Evolutionary conservation across 2,888 invertebrate species (phyloP).

Genomic region (Bellardia pandia): DNA sequence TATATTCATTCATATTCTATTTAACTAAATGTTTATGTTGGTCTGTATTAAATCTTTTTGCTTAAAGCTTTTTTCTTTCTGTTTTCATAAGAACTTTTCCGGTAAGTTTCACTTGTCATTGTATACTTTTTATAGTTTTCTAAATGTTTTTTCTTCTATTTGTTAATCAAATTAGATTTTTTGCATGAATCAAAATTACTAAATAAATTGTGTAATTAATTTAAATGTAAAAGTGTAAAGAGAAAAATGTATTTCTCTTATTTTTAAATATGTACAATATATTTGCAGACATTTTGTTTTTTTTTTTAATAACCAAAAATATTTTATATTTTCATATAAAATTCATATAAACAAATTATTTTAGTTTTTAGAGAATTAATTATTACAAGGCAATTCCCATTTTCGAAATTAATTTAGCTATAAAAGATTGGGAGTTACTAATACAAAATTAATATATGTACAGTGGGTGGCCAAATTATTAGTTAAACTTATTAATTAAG

Average conservation of each 20-base stretch:
- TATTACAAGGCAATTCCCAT: no score
- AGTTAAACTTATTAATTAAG: no score
- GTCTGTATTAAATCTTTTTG: slow-evolving; percentile 47
- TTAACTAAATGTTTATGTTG: slow-evolving; percentile 58
- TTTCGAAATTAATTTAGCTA: no score
- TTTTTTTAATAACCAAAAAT: no score
- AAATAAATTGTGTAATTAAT: slow-evolving; percentile 40
- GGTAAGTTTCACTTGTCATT: slow-evolving; percentile 64
- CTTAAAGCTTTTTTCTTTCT: slow-evolving; percentile 22
- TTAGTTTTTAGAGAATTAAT: no score
- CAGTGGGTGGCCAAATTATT: no score
- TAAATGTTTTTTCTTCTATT: not conserved
- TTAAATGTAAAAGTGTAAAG: slow-evolving; percentile 6
- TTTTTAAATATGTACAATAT: not conserved
- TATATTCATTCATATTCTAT: slow-evolving; percentile 14
- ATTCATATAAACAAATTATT: no score
- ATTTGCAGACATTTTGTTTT: no score
- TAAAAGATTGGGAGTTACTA: no score
- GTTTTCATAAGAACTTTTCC: slow-evolving; percentile 43
- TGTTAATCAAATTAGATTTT: slow-evolving; percentile 47
- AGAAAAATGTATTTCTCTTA: not conserved
- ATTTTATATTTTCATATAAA: no score
- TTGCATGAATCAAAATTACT: slow-evolving; percentile 1
- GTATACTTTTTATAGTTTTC: slow-evolving; percentile 23
- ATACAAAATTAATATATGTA: no score